These are phyloP conservation scores for Drosophila peninsularis DNA, from an alignment of 2,888 invertebrate species.

Conservation along the genomic window DNA sequence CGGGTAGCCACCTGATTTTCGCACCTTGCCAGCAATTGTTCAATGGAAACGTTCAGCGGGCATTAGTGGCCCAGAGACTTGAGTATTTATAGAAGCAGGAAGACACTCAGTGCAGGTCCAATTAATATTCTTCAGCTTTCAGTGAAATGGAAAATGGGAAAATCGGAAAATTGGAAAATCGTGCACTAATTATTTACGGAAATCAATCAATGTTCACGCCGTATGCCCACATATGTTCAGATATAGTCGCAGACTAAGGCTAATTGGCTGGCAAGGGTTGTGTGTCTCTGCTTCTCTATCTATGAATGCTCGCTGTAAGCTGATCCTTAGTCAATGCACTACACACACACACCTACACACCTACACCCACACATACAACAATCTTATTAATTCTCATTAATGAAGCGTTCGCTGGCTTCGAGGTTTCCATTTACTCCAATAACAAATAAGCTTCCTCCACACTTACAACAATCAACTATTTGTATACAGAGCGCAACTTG, in stretches of 20 bases:
- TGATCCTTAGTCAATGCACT: slow-evolving; percentile 43
- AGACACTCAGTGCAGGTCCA: slow-evolving; percentile 22
- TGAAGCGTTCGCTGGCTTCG: slow-evolving; percentile 41
- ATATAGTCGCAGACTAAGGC: slow-evolving; percentile 56
- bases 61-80: slow-evolving; percentile 18
- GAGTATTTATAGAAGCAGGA: slow-evolving; percentile 20
- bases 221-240: slow-evolving; percentile 61
- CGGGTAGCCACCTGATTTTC: slow-evolving; percentile 63
- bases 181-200: slow-evolving; percentile 51
- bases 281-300: slow-evolving; percentile 8
- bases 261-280: slow-evolving; percentile 65
- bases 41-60: slow-evolving; percentile 38
- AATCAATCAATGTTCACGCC: slow-evolving; percentile 64
- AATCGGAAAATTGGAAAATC: slow-evolving; percentile 12
- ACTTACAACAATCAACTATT: slow-evolving; percentile 52
- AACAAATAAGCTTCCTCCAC: slow-evolving; percentile 46
- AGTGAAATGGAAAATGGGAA: slow-evolving; percentile 9
- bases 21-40: slow-evolving; percentile 67
- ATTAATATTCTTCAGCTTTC: slow-evolving; percentile 53
- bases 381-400: slow-evolving; percentile 71
- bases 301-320: slow-evolving; percentile 50
- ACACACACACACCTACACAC: slow-evolving; percentile 5
- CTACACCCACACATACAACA: slow-evolving; percentile 6
- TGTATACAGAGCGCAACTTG: slow-evolving; percentile 34
- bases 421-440: slow-evolving; percentile 44